Percentiles rank a stretch among this genome's conserved stretches.
These are phyloP conservation scores for Drosophila histrio DNA, from an alignment of 2,888 invertebrate genomes.

Conservation along the genomic window DNA sequence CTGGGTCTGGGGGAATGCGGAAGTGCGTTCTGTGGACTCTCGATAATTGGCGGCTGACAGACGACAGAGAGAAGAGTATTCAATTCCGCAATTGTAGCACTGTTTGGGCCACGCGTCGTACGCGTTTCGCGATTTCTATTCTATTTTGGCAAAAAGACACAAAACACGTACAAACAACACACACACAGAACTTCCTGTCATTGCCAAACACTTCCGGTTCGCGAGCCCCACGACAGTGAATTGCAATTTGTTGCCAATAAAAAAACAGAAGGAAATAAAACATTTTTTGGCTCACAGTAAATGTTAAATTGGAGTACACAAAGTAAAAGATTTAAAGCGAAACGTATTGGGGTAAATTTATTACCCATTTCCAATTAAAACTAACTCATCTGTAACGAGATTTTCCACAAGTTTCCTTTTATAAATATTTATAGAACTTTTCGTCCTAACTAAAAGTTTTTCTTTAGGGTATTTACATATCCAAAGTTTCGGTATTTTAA, in stretches of 20 bases:
- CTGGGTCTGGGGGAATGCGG: conserved; percentile 33
- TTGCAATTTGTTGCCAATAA: conserved; percentile 42
- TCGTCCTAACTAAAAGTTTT: too few relatives aligned
- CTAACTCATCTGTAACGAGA: too few relatives aligned
- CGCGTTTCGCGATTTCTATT: conserved; percentile 18
- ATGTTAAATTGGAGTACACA: not conserved
- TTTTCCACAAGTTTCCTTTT: too few relatives aligned
- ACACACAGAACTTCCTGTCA: conserved; percentile 50
- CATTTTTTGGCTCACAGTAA: conserved; percentile 2
- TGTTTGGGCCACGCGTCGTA: conserved; percentile 37
- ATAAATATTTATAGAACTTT: too few relatives aligned
- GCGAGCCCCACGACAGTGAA: conserved; percentile 44
- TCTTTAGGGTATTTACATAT: too few relatives aligned
- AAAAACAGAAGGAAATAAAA: conserved; percentile 3
- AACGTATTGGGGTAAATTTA: not conserved
- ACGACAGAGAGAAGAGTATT: conserved; percentile 29
- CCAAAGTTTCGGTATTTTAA: too few relatives aligned
- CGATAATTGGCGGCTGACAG: conserved; percentile 39
- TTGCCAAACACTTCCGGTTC: conserved; percentile 47
- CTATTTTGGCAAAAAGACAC: conserved; percentile 38
- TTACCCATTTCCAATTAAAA: not conserved
- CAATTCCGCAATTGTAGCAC: conserved; percentile 39
- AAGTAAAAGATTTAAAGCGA: not conserved
- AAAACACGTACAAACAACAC: not conserved
- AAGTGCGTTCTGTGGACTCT: conserved; percentile 38